A percentile compares a stretch with the other conserved stretches of the same genome.
These are phyloP conservation scores for Ornithorhynchus anatinus DNA, from an alignment of 2,113 vertebrate genomes.

Conservation along the genomic window DNA sequence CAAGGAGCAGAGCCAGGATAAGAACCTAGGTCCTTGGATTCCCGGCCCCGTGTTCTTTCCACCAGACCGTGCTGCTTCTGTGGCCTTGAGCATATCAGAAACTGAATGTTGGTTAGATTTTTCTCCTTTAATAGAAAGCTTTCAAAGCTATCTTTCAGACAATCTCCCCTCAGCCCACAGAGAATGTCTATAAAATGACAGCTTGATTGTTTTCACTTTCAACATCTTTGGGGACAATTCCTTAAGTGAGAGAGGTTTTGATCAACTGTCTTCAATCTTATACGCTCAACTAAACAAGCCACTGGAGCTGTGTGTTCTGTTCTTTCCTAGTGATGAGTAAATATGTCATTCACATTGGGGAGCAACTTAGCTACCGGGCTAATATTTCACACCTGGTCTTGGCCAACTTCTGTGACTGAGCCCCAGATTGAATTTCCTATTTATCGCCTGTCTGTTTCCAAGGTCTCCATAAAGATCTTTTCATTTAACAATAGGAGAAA, in stretches of 20 bases:
- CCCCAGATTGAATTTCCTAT: constrained; percentile 14
- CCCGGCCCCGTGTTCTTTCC: too few species aligned
- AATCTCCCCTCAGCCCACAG: not conserved
- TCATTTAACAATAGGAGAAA: not conserved
- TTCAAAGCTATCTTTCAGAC: not conserved
- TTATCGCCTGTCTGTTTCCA: constrained; percentile 3
- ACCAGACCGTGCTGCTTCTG: too few species aligned
- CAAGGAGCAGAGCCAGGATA: too few species aligned
- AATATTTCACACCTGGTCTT: constrained; percentile 9
- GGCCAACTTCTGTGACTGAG: not conserved
- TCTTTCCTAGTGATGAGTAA: not conserved
- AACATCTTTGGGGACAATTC: not conserved
- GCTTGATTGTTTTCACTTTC: not conserved
- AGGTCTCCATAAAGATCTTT: not conserved
- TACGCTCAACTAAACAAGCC: not conserved
- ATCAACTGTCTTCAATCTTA: not conserved
- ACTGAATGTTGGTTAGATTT: too few species aligned
- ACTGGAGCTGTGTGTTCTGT: not conserved
- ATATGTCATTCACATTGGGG: not conserved
- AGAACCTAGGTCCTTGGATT: too few species aligned
- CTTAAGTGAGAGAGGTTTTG: not conserved
- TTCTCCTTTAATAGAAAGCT: not conserved
- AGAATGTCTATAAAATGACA: not conserved
- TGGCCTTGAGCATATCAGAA: too few species aligned
- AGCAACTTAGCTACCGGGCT: not conserved